A percentile compares a stretch with the other conserved stretches of the same genome.
phyloP scores from a whole-genome alignment of 2,113 vertebrate genomes.

The Colaptes auratus region DNA sequence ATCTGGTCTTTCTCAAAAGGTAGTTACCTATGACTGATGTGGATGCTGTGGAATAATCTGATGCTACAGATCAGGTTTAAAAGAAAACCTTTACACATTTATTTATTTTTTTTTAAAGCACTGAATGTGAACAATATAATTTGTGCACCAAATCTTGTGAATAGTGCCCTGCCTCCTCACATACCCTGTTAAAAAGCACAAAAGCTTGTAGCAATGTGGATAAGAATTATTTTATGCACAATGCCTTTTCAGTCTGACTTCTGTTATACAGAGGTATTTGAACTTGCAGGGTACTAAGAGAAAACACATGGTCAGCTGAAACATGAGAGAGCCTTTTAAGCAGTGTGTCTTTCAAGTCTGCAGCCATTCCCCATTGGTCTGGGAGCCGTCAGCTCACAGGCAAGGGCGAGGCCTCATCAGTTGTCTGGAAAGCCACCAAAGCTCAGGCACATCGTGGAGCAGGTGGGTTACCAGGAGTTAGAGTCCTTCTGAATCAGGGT shows the following conservation, averaged over 20 bases:
- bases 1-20: constrained; percentile 62
- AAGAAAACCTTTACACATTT: constrained; percentile 16
- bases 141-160: not conserved
- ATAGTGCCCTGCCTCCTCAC: not conserved
- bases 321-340: constrained; percentile 70
- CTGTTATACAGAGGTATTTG: constrained; percentile 71
- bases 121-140: constrained; percentile 45
- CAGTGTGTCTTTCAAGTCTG: constrained; percentile 62
- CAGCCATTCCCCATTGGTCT: constrained; percentile 56
- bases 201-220: not conserved
- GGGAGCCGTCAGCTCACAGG: constrained; percentile 19
- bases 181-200: constrained; percentile 37
- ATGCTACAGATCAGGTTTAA: constrained; percentile 46
- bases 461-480: not conserved
- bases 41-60: constrained; percentile 41
- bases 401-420: not conserved
- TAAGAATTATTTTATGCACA: constrained; percentile 68
- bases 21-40: constrained; percentile 26
- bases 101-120: not conserved
- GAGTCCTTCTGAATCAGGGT: not conserved
- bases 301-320: constrained; percentile 74
- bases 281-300: constrained; percentile 67
- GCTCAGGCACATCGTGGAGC: rapidly evolving
- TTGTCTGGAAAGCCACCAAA: not conserved
- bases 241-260: constrained; percentile 73